Evolutionary conservation across 2,888 invertebrate genomes (phyloP), one percentile per base, ranked within the genome.

Genomic region (Andrena dorsata): DNA sequence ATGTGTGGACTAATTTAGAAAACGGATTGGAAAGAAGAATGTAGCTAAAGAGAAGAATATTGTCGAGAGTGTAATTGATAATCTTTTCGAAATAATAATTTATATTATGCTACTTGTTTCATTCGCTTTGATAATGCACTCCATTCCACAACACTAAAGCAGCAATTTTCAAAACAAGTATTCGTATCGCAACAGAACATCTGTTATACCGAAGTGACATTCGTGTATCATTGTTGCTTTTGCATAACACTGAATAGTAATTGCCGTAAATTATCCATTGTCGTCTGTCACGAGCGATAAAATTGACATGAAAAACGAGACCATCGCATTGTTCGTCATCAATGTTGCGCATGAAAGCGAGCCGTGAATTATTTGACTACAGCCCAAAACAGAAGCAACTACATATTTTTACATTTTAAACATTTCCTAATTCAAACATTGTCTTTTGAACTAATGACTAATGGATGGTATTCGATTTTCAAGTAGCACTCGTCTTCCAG

Each of bases 161-260:
- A 16, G 41, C 41, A 41, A 41, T 1, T 41, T 56, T 23, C 8
- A 23, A 56, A 23, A 41, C 16, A 41, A 56, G 10, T 23, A 23
- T 10, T 23, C 4, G 2, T 23, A 23, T 56, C 23, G 23, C 56
- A 63, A 63, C 23, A 63, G 35, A 2, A 5, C 30, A 32, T 30
- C 32, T 30, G 30, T 41, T 41, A 16, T 41, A 13, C 41, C 5
- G 53, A 53, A 20, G 53, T 53, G 53, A 53, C 56, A 56, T 56
- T 56, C 23, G 10, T 56, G 23, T 10, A 56, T 23, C 56, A 56
- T 56, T 56, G 41, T 41, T 41, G 26, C 23, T 23, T 56, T 56
- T 56, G 10, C 26, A 26, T 56, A 56, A 56, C 56, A 7, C 26
- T 56, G 56, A 56, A 56, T 56, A 56, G 56, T 56, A 56, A 56